These are phyloP conservation scores for Tineola bisselliella DNA, from an alignment of 2,888 invertebrate genomes.

Conservation along the genomic window DNA sequence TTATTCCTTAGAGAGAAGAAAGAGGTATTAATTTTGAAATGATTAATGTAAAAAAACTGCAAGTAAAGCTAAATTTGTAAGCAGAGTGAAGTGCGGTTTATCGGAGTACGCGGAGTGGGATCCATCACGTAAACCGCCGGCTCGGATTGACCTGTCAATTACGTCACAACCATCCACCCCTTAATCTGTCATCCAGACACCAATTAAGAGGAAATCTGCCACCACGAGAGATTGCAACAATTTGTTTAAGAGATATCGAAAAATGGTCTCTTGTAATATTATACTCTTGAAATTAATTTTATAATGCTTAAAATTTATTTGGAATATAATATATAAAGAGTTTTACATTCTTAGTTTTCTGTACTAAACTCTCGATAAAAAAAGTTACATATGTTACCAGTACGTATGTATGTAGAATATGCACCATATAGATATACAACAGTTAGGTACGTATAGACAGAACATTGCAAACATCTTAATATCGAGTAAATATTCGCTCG, in stretches of 20 bases:
- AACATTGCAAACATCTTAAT: neutral
- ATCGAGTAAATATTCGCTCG: neutral
- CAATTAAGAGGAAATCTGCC: constrained; percentile 57
- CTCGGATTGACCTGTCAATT: constrained; percentile 62
- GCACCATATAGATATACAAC: neutral
- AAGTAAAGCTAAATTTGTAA: neutral
- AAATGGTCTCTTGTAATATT: neutral
- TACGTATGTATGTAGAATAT: no score
- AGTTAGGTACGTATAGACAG: neutral
- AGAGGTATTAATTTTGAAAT: neutral
- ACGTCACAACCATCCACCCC: constrained; percentile 50
- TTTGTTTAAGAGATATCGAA: constrained; percentile 27
- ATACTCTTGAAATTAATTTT: neutral
- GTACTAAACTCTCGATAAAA: no score
- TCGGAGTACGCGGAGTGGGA: constrained; percentile 21
- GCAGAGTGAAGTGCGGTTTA: constrained; percentile 6
- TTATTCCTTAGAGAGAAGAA: no score
- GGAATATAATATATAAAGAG: neutral
- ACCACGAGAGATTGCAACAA: constrained; percentile 38
- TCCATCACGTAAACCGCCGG: constrained; percentile 43
- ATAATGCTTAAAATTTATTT: neutral
- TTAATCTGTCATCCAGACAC: constrained; percentile 64
- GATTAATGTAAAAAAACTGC: neutral
- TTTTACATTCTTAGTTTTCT: no score
- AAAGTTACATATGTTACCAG: no score